Evolutionary conservation across 2,888 invertebrate genomes (phyloP), one percentile per base, ranked within the genome.

Genomic region (Isoperla grammatica): DNA sequence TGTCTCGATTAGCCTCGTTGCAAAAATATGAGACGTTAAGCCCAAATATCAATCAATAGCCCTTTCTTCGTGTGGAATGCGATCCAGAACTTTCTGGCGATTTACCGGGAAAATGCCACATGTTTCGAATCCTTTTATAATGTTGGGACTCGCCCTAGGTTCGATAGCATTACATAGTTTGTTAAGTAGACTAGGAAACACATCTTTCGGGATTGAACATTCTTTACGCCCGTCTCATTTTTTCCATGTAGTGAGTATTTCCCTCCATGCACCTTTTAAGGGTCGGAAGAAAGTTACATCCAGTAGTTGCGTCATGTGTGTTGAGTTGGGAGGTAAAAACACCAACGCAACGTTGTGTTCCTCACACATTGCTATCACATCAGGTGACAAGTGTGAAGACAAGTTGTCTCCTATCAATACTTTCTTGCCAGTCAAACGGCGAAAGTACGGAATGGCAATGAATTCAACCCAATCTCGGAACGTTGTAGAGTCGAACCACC

Each of bases 391-490:
- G 48, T 66, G 65, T 8, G 56, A 57, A 15, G 61, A 61, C 22
- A 61, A 55, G 17, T 63, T 65, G 59, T 63, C 59, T 13, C 60
- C 63, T 59, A 71, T 65, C n/a, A 69, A 13, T 11, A 67, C 63
- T 43, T 64, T 67, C 22, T 20, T 43, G 0, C 66, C 67, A 11
- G 11, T 6, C 13, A 58, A 56, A 23, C 57, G 48, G 35, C 61
- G 57, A 62, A 37, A 64, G 61, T 40, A 70, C 12, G 48, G 57
- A 39, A 23, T 65, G 22, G 35, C 49, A 19, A 57, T 39, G 8
- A 2, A 13, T 15, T 61, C 11, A 48, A 71, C 68, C 72, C 71
- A 71, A 61, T 70, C 70, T 39, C 66, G 64, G 60, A 72, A 71
- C 53, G 59, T 61, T 1, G 45, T 20, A 20, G 50, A 22, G 56